Percentiles rank a stretch among this genome's conserved stretches.
These are phyloP conservation scores for Megastigmus dorsalis DNA, from an alignment of 2,888 invertebrate species.

Conservation along the genomic window DNA sequence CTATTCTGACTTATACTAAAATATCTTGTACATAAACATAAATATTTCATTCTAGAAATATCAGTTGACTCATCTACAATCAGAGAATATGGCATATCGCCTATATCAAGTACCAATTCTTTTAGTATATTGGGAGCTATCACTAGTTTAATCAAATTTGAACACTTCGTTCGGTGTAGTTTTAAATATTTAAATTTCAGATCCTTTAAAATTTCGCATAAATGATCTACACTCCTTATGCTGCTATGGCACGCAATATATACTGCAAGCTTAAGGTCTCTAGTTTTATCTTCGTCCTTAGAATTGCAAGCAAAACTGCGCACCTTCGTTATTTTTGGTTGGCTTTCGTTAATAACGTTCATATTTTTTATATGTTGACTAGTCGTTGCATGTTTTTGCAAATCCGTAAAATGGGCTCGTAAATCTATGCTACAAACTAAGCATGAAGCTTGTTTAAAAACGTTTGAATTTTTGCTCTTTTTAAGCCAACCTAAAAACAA, in stretches of 20 bases:
- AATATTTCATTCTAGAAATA: constrained; percentile 52
- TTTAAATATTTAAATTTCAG: neutral
- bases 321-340: neutral
- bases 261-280: neutral
- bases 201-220: neutral
- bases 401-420: neutral
- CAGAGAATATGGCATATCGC: constrained; percentile 43
- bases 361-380: neutral
- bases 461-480: neutral
- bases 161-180: neutral
- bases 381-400: neutral
- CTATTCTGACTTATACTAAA: constrained; percentile 48
- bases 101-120: constrained; percentile 40
- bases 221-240: neutral
- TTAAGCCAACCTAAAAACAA: neutral
- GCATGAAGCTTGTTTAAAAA: neutral
- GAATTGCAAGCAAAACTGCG: neutral
- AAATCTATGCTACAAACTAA: neutral
- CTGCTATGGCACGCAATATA: neutral
- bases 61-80: constrained; percentile 57
- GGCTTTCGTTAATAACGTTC: neutral
- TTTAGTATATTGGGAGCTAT: constrained; percentile 14
- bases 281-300: neutral
- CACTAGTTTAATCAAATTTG: neutral
- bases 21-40: constrained; percentile 56